Evolutionary conservation across 2,797 vertebrate species (phyloP), one percentile per base, ranked within the genome.

Genomic region (Rhinophrynus dorsalis): DNA sequence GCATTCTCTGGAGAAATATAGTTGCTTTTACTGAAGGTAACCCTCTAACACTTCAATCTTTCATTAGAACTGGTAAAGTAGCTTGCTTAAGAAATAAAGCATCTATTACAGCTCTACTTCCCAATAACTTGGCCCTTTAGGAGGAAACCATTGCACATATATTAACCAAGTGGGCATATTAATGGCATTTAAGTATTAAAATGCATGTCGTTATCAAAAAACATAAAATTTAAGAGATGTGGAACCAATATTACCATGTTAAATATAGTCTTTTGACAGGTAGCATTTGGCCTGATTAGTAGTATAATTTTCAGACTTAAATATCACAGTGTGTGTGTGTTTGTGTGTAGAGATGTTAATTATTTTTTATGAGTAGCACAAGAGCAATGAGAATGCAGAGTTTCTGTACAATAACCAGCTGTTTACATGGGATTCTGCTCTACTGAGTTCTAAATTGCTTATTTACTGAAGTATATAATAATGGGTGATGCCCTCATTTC

Each of bases 21-120:
- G 32, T 30, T 38, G 32, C 52, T 57, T 57, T 57, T 24, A 13
- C 10, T 40, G 8, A 60, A 9, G 56, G 55, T 38, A 67, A 20
- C 52, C 44, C 38, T 35, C 20, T 3, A 33, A 15, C 29, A 68
- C 55, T 50, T 20, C 21, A 21, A 35, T 48, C 38, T 51, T 55
- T 56, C 52, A 33, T 27, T 52, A 27, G 18, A 33, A 17, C 21
- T 15, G 32, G 32, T 57, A 20, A 57, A 57, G 55, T 57, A 24
- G 33, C 55, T 57, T 30, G 12, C 32, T 54, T 29, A 30, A 13
- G 48, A 38, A 27, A 33, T 33, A 57, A 32, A 55, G 15, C 18
- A 24, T 21, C 38, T 56, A 20, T 35, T 67, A 67, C 17, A 18
- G 21, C 55, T 11, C 23, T 13, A 35, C 1, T 18, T 10, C 5